Percentiles rank a stretch among this genome's conserved stretches.
Conservation (phyloP, 2,797 vertebrate genomes). For the Dicrostonyx torquatus region DNA sequence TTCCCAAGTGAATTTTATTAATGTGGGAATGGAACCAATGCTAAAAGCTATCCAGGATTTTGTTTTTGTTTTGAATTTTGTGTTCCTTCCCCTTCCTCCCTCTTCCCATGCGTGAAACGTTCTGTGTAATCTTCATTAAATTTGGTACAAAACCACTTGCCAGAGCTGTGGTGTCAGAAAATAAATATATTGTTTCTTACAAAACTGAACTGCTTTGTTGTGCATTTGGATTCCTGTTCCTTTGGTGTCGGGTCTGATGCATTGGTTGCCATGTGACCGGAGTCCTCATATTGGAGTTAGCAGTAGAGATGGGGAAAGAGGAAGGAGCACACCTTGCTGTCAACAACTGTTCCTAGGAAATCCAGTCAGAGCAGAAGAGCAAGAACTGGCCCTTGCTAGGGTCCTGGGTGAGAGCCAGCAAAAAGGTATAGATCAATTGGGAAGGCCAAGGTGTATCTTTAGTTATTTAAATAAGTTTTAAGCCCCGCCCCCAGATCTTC, state of each 20-base stretch:
- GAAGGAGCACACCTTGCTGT: not conserved
- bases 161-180: conserved; percentile 99
- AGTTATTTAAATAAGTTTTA: not conserved
- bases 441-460: not conserved
- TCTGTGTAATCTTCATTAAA: conserved; percentile 99
- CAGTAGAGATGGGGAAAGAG: not conserved
- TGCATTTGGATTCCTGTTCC: conserved; percentile 21
- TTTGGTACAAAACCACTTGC: conserved; percentile 99
- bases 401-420: not conserved
- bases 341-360: not conserved
- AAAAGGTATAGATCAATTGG: not conserved
- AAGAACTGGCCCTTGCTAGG: not conserved
- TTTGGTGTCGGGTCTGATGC: not conserved
- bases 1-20: conserved; percentile 87
- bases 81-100: conserved; percentile 75
- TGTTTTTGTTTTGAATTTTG: conserved; percentile 87
- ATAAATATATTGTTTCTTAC: conserved; percentile 99
- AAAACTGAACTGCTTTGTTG: conserved; percentile 85
- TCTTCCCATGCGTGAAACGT: conserved; percentile 93
- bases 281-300: not conserved
- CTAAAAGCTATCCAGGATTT: conserved; percentile 89
- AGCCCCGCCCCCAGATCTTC: not conserved
- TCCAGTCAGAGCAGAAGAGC: not conserved
- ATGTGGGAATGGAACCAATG: conserved; percentile 89
- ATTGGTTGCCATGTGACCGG: not conserved